phyloP scores from a whole-genome alignment of 2,888 invertebrate species.

The Strigamia crassipes region DNA sequence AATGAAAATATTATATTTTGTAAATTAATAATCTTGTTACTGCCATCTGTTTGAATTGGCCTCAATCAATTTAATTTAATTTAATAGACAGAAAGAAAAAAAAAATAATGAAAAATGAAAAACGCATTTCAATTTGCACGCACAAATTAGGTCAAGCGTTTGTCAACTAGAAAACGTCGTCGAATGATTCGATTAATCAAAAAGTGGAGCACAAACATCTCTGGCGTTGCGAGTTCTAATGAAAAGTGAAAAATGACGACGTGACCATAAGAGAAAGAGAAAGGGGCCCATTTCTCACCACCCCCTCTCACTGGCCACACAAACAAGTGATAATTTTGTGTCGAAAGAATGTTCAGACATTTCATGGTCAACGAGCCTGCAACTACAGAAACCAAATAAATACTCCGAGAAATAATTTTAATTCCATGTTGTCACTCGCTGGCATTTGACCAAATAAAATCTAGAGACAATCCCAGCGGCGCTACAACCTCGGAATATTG shows the following conservation, averaged over 20 bases:
- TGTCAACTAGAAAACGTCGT: slow-evolving; percentile 7
- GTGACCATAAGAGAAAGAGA: not conserved
- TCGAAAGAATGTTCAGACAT: too few species aligned
- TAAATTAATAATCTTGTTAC: slow-evolving; percentile 29
- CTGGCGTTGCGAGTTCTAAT: not conserved
- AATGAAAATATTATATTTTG: slow-evolving; percentile 38
- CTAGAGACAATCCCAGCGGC: too few species aligned
- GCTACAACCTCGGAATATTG: too few species aligned
- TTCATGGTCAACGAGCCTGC: too few species aligned
- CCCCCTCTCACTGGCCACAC: too few species aligned
- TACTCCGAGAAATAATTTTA: too few species aligned
- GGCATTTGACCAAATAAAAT: too few species aligned
- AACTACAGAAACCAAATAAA: too few species aligned
- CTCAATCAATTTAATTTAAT: not conserved
- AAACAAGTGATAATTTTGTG: not conserved
- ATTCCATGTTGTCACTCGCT: too few species aligned
- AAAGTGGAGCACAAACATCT: not conserved
- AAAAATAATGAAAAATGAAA: not conserved
- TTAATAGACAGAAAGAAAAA: not conserved
- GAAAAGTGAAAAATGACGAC: not conserved
- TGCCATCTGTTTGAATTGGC: slow-evolving; percentile 7
- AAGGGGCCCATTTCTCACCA: not conserved
- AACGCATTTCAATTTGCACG: not conserved
- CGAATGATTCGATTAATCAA: slow-evolving; percentile 24
- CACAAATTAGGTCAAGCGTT: slow-evolving; percentile 3